Evolutionary conservation across 2,888 invertebrate species (phyloP).

Genomic region (Apoderus coryli): DNA sequence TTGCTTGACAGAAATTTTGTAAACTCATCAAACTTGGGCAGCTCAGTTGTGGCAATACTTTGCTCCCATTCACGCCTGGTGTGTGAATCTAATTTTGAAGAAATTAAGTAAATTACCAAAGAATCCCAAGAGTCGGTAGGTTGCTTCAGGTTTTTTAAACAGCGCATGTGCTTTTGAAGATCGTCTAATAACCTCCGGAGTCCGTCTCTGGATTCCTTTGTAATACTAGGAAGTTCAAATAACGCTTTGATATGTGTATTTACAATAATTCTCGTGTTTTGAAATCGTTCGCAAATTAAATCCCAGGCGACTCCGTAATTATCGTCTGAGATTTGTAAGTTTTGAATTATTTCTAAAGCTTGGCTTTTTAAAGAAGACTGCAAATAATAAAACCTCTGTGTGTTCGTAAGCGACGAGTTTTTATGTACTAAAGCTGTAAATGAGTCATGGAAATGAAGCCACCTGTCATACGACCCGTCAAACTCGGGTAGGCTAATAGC

Average conservation of each 20-base stretch:
- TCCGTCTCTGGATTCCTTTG: conserved; percentile 9
- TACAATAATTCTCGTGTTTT: conserved; percentile 13
- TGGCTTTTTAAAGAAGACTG: conserved; percentile 10
- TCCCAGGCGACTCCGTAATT: conserved; percentile 14
- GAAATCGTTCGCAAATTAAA: conserved; percentile 11
- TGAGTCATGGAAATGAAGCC: background rate
- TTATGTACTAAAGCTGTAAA: conserved; percentile 3
- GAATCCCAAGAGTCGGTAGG: conserved; percentile 12
- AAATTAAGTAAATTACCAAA: conserved; percentile 11
- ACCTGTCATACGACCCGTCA: background rate
- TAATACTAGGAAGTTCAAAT: conserved; percentile 10
- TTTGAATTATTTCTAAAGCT: conserved; percentile 9
- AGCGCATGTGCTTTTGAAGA: too few species aligned
- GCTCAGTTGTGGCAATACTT: background rate
- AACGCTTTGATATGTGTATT: conserved; percentile 12
- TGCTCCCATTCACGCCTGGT: conserved; percentile 10
- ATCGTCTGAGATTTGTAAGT: conserved; percentile 8
- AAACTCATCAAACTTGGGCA: conserved; percentile 8
- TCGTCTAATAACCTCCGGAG: conserved; percentile 10
- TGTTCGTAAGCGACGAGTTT: conserved; percentile 5
- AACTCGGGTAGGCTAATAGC: background rate
- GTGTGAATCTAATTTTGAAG: conserved; percentile 8
- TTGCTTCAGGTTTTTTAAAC: too few species aligned
- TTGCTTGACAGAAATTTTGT: conserved; percentile 9
- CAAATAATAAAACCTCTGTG: conserved; percentile 13